A percentile compares a stretch with the other conserved stretches of the same genome.
These are phyloP conservation scores for Zygothrica quintamaculata DNA, from an alignment of 2,888 invertebrate species.

Conservation along the genomic window DNA sequence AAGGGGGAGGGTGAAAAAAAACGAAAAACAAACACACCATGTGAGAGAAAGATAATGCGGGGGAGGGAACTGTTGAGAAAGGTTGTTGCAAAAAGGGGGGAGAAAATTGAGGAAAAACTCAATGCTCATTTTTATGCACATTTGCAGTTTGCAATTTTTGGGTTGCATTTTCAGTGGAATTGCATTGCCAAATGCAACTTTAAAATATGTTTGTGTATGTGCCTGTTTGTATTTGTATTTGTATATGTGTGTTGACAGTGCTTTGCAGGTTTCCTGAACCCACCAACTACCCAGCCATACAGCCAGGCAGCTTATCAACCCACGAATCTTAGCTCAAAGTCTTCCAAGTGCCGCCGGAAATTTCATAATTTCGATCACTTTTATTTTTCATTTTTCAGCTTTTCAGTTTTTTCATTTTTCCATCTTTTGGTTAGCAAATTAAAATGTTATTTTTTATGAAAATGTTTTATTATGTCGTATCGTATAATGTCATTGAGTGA, in stretches of 20 bases:
- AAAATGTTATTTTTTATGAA: constrained; percentile 75
- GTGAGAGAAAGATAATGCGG: background rate
- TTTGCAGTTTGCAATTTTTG: constrained; percentile 46
- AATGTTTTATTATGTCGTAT: constrained; percentile 74
- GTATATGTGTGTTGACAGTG: constrained; percentile 27
- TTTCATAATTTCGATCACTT: constrained; percentile 66
- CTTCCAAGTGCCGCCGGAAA: constrained; percentile 65
- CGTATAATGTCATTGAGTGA: constrained; percentile 71
- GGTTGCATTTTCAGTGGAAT: constrained; percentile 29
- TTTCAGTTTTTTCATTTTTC: too few relatives aligned
- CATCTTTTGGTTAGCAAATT: constrained; percentile 49
- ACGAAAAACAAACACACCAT: background rate
- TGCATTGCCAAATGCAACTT: constrained; percentile 40
- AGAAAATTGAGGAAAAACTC: constrained; percentile 18
- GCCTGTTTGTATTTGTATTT: background rate
- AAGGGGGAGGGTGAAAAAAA: background rate
- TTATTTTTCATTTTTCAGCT: too few relatives aligned
- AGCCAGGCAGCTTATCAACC: constrained; percentile 46
- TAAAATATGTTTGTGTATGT: background rate
- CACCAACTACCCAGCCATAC: constrained; percentile 6
- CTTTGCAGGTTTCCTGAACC: constrained; percentile 39
- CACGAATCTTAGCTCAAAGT: constrained; percentile 43
- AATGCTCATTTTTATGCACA: constrained; percentile 53
- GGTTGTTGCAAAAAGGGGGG: background rate
- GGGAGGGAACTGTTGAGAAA: constrained; percentile 1